phyloP scores from a whole-genome alignment of 2,888 invertebrate genomes.

The Phanerotoma sp. region DNA sequence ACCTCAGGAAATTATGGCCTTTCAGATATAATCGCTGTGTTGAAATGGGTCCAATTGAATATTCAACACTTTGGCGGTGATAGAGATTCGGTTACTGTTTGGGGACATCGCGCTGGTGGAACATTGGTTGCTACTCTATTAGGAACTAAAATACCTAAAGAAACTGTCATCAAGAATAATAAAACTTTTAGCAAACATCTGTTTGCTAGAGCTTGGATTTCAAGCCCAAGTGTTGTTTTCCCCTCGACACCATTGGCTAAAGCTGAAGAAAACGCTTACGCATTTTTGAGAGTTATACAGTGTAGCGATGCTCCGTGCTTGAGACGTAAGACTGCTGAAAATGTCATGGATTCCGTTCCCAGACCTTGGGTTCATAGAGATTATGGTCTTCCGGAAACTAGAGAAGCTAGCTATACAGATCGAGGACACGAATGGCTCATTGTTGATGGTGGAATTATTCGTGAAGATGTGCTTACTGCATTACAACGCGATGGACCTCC shows the following conservation, averaged over 20 bases:
- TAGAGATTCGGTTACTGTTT: conserved; percentile 72
- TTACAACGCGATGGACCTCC: conserved; percentile 61
- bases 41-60: conserved; percentile 80
- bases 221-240: conserved; percentile 74
- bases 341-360: conserved; percentile 70
- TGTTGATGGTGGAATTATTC: conserved; percentile 70
- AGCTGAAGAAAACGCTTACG: conserved; percentile 65
- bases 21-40: conserved; percentile 74
- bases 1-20: conserved; percentile 86
- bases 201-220: conserved; percentile 78
- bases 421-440: conserved; percentile 74
- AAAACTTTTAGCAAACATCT: conserved; percentile 57
- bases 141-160: conserved; percentile 60
- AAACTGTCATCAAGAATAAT: conserved; percentile 64
- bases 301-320: conserved; percentile 62
- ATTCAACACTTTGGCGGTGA: conserved; percentile 85
- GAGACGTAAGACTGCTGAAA: conserved; percentile 54
- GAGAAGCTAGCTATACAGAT: conserved; percentile 45
- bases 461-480: conserved; percentile 67
- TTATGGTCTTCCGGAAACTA: conserved; percentile 60
- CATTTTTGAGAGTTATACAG: conserved; percentile 63
- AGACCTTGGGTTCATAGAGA: conserved; percentile 66
- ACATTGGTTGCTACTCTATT: conserved; percentile 78
- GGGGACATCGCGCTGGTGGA: conserved; percentile 85
- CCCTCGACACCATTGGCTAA: conserved; percentile 67